These are phyloP conservation scores for Xanthorhoe spadicearia DNA, from an alignment of 2,888 invertebrate genomes.

Conservation along the genomic window DNA sequence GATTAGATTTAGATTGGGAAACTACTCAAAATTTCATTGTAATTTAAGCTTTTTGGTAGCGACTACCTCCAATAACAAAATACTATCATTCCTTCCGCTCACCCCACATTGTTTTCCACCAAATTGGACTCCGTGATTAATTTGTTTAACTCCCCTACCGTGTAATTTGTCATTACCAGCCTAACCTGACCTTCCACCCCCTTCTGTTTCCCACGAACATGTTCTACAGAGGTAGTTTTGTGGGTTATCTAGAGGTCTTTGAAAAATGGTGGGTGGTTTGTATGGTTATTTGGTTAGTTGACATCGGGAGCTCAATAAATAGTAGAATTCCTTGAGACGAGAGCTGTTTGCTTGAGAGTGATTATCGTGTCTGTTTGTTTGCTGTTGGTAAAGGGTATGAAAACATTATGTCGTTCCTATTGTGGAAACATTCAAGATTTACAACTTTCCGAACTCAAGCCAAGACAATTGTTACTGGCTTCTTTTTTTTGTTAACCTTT, in stretches of 20 bases:
- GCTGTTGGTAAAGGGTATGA: conserved; percentile 35
- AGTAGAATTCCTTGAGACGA: conserved; percentile 57
- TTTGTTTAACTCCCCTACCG: conserved; percentile 78
- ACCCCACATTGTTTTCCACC: conserved; percentile 78
- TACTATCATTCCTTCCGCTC: conserved; percentile 60
- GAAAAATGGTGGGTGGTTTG: conserved; percentile 54
- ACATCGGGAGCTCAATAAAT: conserved; percentile 72
- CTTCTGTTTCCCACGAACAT: conserved; percentile 25
- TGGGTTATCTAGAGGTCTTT: conserved; percentile 42
- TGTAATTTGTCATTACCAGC: conserved; percentile 71
- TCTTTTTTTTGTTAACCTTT: no score
- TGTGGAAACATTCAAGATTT: no score
- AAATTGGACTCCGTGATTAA: conserved; percentile 81
- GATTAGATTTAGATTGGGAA: not conserved
- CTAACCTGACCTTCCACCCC: conserved; percentile 50
- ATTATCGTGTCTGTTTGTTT: conserved; percentile 57
- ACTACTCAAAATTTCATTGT: conserved; percentile 2
- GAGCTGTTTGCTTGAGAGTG: conserved; percentile 62
- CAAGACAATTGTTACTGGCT: no score
- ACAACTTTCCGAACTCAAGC: no score
- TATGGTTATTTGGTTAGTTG: conserved; percentile 74
- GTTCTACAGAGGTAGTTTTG: conserved; percentile 19
- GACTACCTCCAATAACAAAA: conserved; percentile 55
- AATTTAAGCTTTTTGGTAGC: not conserved
- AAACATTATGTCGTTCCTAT: not conserved